Percentiles rank a stretch among this genome's conserved stretches.
Evolutionary conservation across 1,140 invertebrate genomes (phyloP).

Genomic region (Habropoda laboriosa): DNA sequence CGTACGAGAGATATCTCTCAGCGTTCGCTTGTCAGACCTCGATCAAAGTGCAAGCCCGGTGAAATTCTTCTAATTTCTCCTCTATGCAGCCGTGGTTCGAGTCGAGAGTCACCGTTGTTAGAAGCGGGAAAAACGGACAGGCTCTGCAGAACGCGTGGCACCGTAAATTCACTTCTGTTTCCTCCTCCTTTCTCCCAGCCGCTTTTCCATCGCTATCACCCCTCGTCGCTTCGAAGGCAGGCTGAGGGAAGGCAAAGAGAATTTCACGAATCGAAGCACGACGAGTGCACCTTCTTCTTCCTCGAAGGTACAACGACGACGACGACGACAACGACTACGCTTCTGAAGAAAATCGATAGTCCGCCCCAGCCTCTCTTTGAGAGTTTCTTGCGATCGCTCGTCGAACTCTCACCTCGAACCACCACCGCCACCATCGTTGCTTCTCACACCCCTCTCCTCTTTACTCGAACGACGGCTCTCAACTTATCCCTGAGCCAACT

Average conservation of each 20-base stretch:
- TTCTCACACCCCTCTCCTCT: background rate
- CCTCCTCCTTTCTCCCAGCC: background rate
- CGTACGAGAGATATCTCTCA: background rate
- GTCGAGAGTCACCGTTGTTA: background rate
- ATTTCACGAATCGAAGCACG: conserved; percentile 65
- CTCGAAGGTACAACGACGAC: conserved; percentile 18
- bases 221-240: conserved; percentile 30
- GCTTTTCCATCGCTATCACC: conserved; percentile 24
- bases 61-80: conserved; percentile 39
- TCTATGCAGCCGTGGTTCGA: background rate
- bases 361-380: conserved; percentile 56
- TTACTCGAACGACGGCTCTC: conserved; percentile 51
- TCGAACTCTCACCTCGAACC: conserved; percentile 65
- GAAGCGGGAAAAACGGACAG: conserved; percentile 31
- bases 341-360: conserved; percentile 67
- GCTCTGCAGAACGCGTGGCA: conserved; percentile 42
- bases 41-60: background rate
- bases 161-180: conserved; percentile 60
- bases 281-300: conserved; percentile 53
- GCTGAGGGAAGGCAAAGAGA: conserved; percentile 59
- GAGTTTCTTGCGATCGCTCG: conserved; percentile 68
- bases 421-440: background rate
- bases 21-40: background rate
- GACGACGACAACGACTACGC: conserved; percentile 47
- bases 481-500: conserved; percentile 54